Evolutionary conservation across 1,140 invertebrate genomes (phyloP), one percentile per base, ranked within the genome.

Genomic region (Solen grandis): DNA sequence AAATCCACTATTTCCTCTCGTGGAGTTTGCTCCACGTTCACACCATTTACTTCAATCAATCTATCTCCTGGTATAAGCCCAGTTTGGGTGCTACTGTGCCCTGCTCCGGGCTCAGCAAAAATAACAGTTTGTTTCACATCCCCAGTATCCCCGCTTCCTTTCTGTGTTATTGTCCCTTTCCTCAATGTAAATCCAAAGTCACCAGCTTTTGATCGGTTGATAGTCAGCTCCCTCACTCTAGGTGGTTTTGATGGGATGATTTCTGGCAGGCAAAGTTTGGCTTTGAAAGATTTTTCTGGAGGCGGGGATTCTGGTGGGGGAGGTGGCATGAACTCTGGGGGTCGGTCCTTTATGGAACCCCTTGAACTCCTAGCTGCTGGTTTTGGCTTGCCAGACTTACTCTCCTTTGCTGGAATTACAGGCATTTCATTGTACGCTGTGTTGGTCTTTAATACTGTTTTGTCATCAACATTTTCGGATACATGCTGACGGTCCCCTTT

Each of bases 121-220:
- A 97, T 96, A 2, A 98, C 96, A 36, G 96, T 94, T 81, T 95
- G 95, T 52, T 87, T 89, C 90, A 95, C 90, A 29, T 82, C 93
- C 19, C 90, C 87, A 74, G 91, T 77, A 29, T 85, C 84, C 13
- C 78, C 83, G 60, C 70, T 73, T 3, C 66, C 74, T 46, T 90
- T 88, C 22, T 92, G 89, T 68, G 97, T 82, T 29, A 92, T 80
- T 31, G 86, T 65, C 22, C 90, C 91, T 84, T 97, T 94, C n/a
- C 97, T 94, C 62, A 99, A 93, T 54, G 96, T 98, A 89, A 99
- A 99, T 0, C 98, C 98, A 91, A 99, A 99, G 91, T 98, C 98
- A 82, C 96, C 97, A 25, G 96, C 94, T 72, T 96, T 96, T 87
- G 97, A 96, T 3, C 97, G 92, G 74, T 95, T 95, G 33, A 98